A percentile compares a stretch with the other conserved stretches of the same genome.
Conservation (phyloP, 2,888 invertebrate genomes). For the Drosophila yooni region DNA sequence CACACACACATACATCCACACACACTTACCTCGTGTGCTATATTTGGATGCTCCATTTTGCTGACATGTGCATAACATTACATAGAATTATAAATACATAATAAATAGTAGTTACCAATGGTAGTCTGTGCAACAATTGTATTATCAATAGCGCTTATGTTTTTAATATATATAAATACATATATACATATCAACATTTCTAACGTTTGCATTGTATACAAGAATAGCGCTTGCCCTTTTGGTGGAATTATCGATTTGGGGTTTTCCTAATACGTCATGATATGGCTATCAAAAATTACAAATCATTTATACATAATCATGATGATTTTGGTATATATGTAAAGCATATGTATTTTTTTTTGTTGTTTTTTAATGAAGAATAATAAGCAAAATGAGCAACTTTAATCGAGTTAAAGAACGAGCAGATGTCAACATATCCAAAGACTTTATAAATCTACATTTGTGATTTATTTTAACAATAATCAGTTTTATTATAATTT, state of each 20-base stretch:
- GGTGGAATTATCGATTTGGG: conserved; percentile 38
- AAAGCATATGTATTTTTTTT: neutral
- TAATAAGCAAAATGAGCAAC: neutral
- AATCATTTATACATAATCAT: conserved; percentile 18
- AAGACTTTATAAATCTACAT: neutral
- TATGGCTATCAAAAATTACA: conserved; percentile 8
- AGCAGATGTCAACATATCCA: neutral
- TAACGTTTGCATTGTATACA: conserved; percentile 28
- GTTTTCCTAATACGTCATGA: conserved; percentile 12
- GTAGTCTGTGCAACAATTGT: conserved; percentile 13
- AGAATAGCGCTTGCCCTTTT: conserved; percentile 15
- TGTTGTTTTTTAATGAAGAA: neutral
- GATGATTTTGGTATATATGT: neutral
- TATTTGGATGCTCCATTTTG: conserved; percentile 30
- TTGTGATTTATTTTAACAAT: neutral
- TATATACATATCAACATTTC: neutral
- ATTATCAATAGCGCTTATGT: conserved; percentile 32
- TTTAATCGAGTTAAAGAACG: neutral
- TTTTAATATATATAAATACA: conserved; percentile 2
- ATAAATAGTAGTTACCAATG: conserved; percentile 28
- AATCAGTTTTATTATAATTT: neutral
- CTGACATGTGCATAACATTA: conserved; percentile 20
- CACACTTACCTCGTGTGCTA: conserved; percentile 19
- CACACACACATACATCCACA: neutral
- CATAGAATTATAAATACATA: conserved; percentile 37